Evolutionary conservation across 2,113 vertebrate species (phyloP).

Genomic region (Megaptera novaeangliae): DNA sequence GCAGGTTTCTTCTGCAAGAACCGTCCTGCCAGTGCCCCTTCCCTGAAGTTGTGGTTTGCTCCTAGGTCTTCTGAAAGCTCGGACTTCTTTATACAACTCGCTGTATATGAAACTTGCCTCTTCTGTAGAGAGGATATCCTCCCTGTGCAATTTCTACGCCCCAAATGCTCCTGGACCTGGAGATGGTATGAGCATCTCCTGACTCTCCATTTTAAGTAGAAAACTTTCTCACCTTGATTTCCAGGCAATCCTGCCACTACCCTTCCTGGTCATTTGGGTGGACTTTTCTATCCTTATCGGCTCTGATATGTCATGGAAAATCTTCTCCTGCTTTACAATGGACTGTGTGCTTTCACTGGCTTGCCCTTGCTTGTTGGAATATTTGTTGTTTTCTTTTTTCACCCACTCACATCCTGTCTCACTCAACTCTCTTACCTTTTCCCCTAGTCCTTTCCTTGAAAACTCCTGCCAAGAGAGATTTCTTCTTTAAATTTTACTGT

Average conservation of each 20-base stretch:
- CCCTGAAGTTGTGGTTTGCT: background rate
- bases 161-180: background rate
- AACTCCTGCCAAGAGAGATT: background rate
- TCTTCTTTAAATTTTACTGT: background rate
- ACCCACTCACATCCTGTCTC: background rate
- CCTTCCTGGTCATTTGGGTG: background rate
- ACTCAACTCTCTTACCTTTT: background rate
- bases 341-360: background rate
- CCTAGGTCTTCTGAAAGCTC: background rate
- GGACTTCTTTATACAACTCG: background rate
- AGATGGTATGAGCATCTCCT: background rate
- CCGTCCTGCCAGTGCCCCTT: rapidly evolving
- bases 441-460: background rate
- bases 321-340: no score
- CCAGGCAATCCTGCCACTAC: background rate
- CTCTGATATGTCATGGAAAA: rapidly evolving
- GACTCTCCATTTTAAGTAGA: background rate
- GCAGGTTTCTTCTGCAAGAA: background rate
- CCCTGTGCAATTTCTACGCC: background rate
- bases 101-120: background rate
- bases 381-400: background rate
- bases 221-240: background rate
- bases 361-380: background rate
- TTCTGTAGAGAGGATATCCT: background rate
- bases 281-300: background rate